These are phyloP conservation scores for Hirtodrosophila histrioides DNA, from an alignment of 2,888 invertebrate species.

Conservation along the genomic window DNA sequence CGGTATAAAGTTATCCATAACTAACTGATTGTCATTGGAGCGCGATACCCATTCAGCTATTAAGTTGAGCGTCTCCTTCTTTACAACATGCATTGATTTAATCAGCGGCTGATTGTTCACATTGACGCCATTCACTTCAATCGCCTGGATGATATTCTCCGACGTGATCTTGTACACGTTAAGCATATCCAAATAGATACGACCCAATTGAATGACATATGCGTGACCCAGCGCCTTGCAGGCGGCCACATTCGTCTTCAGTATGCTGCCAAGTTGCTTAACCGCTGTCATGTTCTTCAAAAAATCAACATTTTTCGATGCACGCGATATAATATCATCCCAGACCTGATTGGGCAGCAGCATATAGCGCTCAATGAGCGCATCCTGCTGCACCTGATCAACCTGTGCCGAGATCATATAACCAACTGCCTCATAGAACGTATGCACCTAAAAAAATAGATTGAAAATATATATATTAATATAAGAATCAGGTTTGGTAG, in stretches of 20 bases:
- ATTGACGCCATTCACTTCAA: slow-evolving; percentile 95
- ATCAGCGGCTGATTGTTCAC: slow-evolving; percentile 99
- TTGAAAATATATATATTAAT: neutral
- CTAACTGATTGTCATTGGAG: slow-evolving; percentile 95
- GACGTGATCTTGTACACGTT: slow-evolving; percentile 99
- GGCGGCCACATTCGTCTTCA: slow-evolving; percentile 99
- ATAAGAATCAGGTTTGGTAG: neutral
- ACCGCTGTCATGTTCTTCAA: slow-evolving; percentile 98
- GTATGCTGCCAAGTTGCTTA: slow-evolving; percentile 97
- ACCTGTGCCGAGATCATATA: slow-evolving; percentile 99
- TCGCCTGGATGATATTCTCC: slow-evolving; percentile 96
- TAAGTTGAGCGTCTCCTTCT: slow-evolving; percentile 98
- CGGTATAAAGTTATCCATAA: slow-evolving; percentile 98
- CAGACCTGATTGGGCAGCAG: slow-evolving; percentile 97
- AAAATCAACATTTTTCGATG: slow-evolving; percentile 98
- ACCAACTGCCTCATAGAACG: slow-evolving; percentile 99
- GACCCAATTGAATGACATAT: slow-evolving; percentile 96
- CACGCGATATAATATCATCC: slow-evolving; percentile 99
- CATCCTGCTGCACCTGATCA: slow-evolving; percentile 95
- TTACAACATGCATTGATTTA: slow-evolving; percentile 98
- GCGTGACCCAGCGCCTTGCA: slow-evolving; percentile 98
- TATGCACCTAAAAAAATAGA: slow-evolving; percentile 87
- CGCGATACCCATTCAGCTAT: slow-evolving; percentile 98
- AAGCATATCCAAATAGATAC: slow-evolving; percentile 99
- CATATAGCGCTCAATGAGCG: slow-evolving; percentile 99